Base-by-base conservation (phyloP, 2,797 vertebrate species). In the Pristis pectinata region DNA sequence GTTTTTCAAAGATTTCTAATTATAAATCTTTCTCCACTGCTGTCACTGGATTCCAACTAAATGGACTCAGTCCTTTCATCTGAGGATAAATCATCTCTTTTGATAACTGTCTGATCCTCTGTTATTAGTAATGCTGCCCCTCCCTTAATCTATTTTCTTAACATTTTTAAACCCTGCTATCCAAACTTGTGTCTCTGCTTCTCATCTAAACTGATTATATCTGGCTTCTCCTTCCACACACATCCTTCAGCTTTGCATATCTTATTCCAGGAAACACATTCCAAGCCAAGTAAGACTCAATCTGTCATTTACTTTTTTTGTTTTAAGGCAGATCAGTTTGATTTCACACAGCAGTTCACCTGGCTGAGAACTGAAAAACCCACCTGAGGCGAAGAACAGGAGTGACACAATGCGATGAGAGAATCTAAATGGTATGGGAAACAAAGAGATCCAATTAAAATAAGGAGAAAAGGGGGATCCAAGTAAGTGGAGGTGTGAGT, bases 81-180 rank as follows among this genome's bases (percentile, higher is more conserved):
- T 53, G 70, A 76, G 44, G 70, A 94, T 72, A 74, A 93, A 53
- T 74, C 92, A 94, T 53, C 37, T 17, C 22, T 53, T 94, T 56
- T 76, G 70, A 94, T 53, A 49, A 49, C 64, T 56, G 92, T 53
- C 70, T 49, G 92, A 94, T 56, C 41, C 41, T 53, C 70, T 56
- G 27, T 72, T 76, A 3, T 34, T 94, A 94, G 41, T 44, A 64
- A 76, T 93, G 3, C 27, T 72, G 70, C 92, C 92, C 41, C 22
- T 94, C 70, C 92, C 70, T 74, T 94, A 94, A 94, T 94, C 70
- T 76, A 53, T 44, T 94, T 94, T 74, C 70, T 94, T 49, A 53
- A 53, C 44, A 49, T 34, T 53, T 76, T 70, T n/a, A 74, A 94
- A 76, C 70, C 41, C 64, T n/a, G 44, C 27, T n/a, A 53, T 53